Evolutionary conservation across 2,797 vertebrate species (phyloP), one percentile per base, ranked within the genome.

Genomic region (Cryptoblepharus egeriae): DNA sequence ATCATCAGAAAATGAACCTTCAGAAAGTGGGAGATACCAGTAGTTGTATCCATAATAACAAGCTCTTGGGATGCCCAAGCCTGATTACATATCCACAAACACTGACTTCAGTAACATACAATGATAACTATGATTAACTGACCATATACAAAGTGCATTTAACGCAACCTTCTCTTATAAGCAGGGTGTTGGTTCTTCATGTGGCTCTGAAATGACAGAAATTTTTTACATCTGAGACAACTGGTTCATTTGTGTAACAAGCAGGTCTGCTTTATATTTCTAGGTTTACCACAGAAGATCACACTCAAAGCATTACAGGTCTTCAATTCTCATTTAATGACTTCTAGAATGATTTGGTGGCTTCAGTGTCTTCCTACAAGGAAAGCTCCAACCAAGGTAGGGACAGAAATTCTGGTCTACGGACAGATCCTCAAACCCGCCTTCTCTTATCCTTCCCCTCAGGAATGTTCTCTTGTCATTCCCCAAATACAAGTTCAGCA

Each of bases 271-370:
- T 49, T 24, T 13, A 67, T 61, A 30, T 20, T 4, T 1, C 24
- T 20, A 60, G 68, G n/a, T 74, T 80, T 57, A 57, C 67, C 65
- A 0, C 0, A 75, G 77, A 84, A 78, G 77, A 82, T 86, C 49
- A 58, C 55, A 80, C 68, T 45, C 0, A 37, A 67, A 45, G 6
- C 30, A 8, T 52, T 16, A 55, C 57, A 74, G 39, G 76, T 75
- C 64, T 86, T 77, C 5, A 3, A 77, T 88, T 77, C 84, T 42
- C 73, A 82, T 61, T n/a, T 80, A 70, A 55, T 55, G 83, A 49
- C 73, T 87, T 86, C 83, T 52, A 7, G 65, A 73, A 73, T 24
- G 49, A 9, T 42, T 57, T 32, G n/a, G 13, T 45, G 61, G 35
- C 30, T 39, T 67, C 35, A 39, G 65, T 57, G 70, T n/a, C n/a